Evolutionary conservation across 2,113 vertebrate genomes (phyloP).

Genomic region (Mustelus asterias): DNA sequence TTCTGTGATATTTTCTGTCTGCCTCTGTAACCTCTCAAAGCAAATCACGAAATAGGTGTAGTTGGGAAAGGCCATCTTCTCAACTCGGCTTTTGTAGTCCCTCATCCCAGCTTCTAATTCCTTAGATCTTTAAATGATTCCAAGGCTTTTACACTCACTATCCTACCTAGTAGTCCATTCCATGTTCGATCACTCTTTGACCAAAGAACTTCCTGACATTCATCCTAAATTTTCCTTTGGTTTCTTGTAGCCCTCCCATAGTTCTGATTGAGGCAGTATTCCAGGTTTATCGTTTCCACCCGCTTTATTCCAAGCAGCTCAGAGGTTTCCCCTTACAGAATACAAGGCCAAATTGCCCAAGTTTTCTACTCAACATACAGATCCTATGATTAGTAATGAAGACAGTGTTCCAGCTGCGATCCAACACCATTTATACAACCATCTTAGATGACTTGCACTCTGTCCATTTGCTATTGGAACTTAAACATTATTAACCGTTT

Average conservation of each 20-base stretch:
- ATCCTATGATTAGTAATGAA: neutral
- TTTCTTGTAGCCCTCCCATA: neutral
- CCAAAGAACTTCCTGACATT: neutral
- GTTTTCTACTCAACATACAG: neutral
- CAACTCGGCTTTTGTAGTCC: neutral
- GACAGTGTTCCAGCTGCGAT: too few species aligned
- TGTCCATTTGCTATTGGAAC: neutral
- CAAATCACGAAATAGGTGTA: neutral
- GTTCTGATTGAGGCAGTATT: neutral
- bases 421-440: neutral
- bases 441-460: neutral
- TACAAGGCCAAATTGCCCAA: neutral
- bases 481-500: neutral
- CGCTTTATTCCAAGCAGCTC: neutral
- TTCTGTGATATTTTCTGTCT: too few species aligned
- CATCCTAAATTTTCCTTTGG: neutral
- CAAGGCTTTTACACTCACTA: neutral
- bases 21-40: neutral
- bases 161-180: neutral
- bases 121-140: neutral
- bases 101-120: neutral
- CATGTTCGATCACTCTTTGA: neutral
- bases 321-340: neutral
- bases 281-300: neutral
- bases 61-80: neutral